Conservation (phyloP, 2,797 vertebrate species). For the Uromys caudimaculatus region DNA sequence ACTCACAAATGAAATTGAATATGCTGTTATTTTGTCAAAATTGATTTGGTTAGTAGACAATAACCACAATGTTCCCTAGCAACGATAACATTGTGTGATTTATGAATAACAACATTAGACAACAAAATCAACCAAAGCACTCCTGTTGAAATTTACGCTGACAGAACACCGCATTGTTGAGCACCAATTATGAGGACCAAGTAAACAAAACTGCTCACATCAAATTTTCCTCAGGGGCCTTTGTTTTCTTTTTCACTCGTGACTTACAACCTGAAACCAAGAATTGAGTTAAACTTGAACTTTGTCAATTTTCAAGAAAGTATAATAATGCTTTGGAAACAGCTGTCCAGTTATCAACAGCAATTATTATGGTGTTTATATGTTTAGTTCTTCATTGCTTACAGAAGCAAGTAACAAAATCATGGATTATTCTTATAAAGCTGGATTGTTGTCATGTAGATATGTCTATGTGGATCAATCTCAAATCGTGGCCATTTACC, state of each 20-base stretch:
- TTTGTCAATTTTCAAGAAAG: conserved; percentile 57
- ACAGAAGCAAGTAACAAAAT: not conserved
- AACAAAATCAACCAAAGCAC: conserved; percentile 63
- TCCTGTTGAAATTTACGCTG: conserved; percentile 51
- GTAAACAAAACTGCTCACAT: conserved; percentile 21
- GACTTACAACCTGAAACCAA: conserved; percentile 33
- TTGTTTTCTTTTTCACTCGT: conserved; percentile 45
- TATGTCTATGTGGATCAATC: not conserved
- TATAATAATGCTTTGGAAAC: not conserved
- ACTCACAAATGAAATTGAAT: conserved; percentile 63
- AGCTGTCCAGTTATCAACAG: not conserved
- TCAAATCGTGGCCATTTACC: not conserved
- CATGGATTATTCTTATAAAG: conserved; percentile 23
- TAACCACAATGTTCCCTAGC: conserved; percentile 47
- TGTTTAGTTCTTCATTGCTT: conserved; percentile 39
- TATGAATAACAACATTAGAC: conserved; percentile 54
- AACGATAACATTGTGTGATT: conserved; percentile 52
- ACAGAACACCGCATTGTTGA: not conserved
- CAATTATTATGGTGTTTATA: conserved; percentile 43
- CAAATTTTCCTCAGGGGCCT: not conserved
- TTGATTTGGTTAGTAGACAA: conserved; percentile 20
- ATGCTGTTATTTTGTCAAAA: conserved; percentile 55
- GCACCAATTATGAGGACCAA: conserved; percentile 35
- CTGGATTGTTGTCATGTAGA: not conserved
- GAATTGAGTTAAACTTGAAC: conserved; percentile 44